These are phyloP conservation scores for Drosophila repletoides DNA, from an alignment of 1,140 invertebrate genomes.

Conservation along the genomic window DNA sequence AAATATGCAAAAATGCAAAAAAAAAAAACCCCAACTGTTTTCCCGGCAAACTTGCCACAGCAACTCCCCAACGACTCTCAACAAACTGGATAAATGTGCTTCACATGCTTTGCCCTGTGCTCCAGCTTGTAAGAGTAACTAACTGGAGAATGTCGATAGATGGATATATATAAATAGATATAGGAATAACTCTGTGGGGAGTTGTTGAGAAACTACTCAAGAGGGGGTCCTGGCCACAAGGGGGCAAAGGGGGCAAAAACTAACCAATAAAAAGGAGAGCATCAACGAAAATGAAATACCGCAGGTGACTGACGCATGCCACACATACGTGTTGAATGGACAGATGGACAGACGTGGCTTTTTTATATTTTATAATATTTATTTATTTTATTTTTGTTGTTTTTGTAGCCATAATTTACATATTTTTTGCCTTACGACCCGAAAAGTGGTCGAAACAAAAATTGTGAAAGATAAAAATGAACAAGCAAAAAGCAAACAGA, in stretches of 20 bases:
- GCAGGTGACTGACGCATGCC: constrained; percentile 74
- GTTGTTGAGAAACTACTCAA: constrained; percentile 54
- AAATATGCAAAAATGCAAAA: no score
- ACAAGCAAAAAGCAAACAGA: constrained; percentile 65
- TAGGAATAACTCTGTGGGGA: no score
- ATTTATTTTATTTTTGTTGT: constrained; percentile 4
- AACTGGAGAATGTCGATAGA: constrained; percentile 11
- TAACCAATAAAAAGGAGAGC: constrained; percentile 68
- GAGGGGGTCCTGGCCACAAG: constrained; percentile 7
- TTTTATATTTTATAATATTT: constrained; percentile 9
- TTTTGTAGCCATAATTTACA: constrained; percentile 65
- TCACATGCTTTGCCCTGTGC: neutral
- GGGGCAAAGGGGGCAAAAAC: constrained; percentile 12
- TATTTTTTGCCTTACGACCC: constrained; percentile 60
- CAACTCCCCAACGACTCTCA: no score
- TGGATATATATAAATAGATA: constrained; percentile 16
- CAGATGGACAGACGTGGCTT: no score
- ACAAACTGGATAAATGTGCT: neutral
- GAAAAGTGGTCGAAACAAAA: constrained; percentile 40
- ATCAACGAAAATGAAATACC: constrained; percentile 61
- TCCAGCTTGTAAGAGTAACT: neutral
- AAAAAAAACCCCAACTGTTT: no score
- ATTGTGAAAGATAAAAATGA: constrained; percentile 52
- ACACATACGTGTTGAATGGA: no score
- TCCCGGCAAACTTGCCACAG: no score